Evolutionary conservation across 2,113 vertebrate genomes (phyloP).

Genomic region (Microtus oregoni): DNA sequence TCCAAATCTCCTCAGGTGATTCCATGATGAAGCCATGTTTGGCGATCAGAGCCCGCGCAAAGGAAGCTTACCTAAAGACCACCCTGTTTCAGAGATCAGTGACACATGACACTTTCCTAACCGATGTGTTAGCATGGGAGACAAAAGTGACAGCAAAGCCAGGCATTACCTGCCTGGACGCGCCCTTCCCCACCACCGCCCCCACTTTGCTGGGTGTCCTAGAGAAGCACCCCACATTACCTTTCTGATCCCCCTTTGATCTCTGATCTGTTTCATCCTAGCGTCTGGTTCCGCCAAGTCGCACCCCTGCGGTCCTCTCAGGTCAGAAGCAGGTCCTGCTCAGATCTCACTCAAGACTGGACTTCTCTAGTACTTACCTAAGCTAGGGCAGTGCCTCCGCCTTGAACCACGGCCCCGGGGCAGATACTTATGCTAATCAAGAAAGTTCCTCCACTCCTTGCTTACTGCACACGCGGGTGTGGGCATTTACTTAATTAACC

Average conservation of each 20-base stretch:
- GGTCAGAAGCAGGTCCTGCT: conserved; percentile 36
- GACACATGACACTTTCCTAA: background rate
- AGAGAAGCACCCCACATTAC: background rate
- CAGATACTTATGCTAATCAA: conserved; percentile 79
- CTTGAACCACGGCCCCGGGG: conserved; percentile 50
- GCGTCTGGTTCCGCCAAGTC: background rate
- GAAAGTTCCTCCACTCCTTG: conserved; percentile 27
- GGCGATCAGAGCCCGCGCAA: background rate
- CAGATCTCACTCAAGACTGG: background rate
- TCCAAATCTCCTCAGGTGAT: background rate
- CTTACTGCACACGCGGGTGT: background rate
- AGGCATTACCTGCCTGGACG: background rate
- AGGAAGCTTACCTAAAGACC: background rate
- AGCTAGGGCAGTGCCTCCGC: background rate
- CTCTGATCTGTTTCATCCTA: conserved; percentile 78
- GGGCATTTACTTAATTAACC: conserved; percentile 66
- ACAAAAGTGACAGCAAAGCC: background rate
- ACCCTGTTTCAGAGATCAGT: background rate
- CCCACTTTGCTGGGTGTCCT: background rate
- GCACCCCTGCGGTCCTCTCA: background rate
- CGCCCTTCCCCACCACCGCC: background rate
- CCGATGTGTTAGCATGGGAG: background rate
- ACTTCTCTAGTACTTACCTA: conserved; percentile 1
- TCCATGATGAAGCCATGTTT: background rate
- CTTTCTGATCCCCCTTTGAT: conserved; percentile 69